phyloP scores from a whole-genome alignment of 2,113 vertebrate species.

The Rhinoderma darwinii region DNA sequence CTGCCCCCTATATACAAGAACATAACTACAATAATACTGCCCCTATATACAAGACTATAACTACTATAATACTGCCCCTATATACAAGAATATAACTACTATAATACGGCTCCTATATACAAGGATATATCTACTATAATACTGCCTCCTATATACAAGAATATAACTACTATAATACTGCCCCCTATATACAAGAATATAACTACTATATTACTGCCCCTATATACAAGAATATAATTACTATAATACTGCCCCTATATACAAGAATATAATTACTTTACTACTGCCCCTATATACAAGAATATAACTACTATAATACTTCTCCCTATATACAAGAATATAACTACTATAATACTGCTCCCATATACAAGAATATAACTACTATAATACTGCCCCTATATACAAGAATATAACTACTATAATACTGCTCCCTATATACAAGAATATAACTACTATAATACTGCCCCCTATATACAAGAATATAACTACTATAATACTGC shows the following conservation, averaged over 20 bases:
- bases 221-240: too few species aligned
- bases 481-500: constrained; percentile 16
- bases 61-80: too few species aligned
- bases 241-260: too few species aligned
- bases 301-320: constrained; percentile 6
- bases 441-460: constrained; percentile 1
- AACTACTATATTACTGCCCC: too few species aligned
- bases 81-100: background rate
- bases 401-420: background rate
- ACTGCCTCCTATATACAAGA: background rate
- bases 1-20: background rate
- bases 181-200: background rate
- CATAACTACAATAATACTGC: constrained; percentile 9
- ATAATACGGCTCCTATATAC: constrained; percentile 5
- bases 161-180: constrained; percentile 11
- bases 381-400: too few species aligned
- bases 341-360: constrained; percentile 8
- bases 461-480: background rate
- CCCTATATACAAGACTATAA: background rate
- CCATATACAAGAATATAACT: constrained; percentile 3
- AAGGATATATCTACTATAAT: background rate
- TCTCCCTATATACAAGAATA: background rate
- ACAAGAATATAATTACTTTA: background rate
- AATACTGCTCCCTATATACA: constrained; percentile 10
- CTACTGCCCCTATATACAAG: constrained; percentile 5